A percentile compares a stretch with the other conserved stretches of the same genome.
Conservation (phyloP, 1,140 invertebrate species). For the Aphis craccivora region DNA sequence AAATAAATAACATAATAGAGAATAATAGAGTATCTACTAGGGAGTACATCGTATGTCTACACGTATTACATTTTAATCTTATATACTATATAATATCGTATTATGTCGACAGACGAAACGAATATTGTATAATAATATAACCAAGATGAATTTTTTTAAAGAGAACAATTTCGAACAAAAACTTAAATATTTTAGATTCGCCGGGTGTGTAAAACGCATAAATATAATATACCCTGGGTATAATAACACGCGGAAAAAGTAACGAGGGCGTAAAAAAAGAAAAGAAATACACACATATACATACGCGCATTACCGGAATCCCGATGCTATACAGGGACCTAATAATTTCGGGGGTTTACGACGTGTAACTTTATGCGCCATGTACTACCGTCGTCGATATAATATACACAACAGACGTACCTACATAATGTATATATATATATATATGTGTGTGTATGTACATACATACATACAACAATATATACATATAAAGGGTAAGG, state of each 20-base stretch:
- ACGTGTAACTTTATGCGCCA: not conserved
- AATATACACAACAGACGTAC: not conserved
- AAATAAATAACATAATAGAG: not conserved
- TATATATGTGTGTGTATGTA: not conserved
- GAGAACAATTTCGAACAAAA: not conserved
- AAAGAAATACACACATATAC: not conserved
- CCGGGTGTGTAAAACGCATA: not conserved
- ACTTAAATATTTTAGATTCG: not conserved
- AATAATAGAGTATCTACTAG: not conserved
- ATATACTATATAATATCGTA: not conserved
- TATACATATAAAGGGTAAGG: constrained; percentile 15
- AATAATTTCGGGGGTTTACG: not conserved
- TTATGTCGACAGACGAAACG: not conserved
- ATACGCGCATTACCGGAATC: not conserved
- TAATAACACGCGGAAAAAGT: not conserved
- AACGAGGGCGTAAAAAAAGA: not conserved
- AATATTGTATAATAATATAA: not conserved
- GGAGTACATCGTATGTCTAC: not conserved
- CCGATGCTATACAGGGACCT: not conserved
- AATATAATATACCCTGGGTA: not conserved
- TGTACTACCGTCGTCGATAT: not conserved
- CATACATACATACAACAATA: not conserved
- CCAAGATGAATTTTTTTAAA: not conserved
- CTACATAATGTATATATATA: not conserved
- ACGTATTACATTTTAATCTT: not conserved